These are phyloP conservation scores for Chelidonichthys spinosus DNA, from an alignment of 2,797 vertebrate genomes.

Conservation along the genomic window DNA sequence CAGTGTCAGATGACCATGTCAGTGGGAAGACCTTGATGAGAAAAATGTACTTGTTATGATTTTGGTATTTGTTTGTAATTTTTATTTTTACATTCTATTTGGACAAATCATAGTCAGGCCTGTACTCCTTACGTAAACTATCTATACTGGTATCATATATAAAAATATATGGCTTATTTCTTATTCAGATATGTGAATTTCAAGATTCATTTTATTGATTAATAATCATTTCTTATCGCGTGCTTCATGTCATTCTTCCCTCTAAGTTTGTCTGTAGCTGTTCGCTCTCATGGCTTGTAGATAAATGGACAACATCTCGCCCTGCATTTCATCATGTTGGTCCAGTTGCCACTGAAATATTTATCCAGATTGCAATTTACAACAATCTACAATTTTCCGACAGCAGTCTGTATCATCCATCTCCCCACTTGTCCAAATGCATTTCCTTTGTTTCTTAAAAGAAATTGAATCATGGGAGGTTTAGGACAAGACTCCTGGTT, in stretches of 20 bases:
- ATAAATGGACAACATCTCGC: slow-evolving; percentile 51
- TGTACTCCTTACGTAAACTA: background rate
- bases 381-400: slow-evolving; percentile 70
- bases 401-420: slow-evolving; percentile 71
- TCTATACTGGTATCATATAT: background rate
- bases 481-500: slow-evolving; percentile 73
- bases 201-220: no score
- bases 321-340: slow-evolving; percentile 62
- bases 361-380: slow-evolving; percentile 79
- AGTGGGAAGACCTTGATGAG: background rate
- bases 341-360: slow-evolving; percentile 76
- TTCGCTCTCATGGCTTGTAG: slow-evolving; percentile 37
- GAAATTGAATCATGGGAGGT: slow-evolving; percentile 79
- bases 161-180: background rate
- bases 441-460: slow-evolving; percentile 82
- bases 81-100: background rate
- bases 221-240: background rate
- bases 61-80: background rate
- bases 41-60: background rate
- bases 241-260: background rate
- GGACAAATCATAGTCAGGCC: background rate
- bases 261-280: slow-evolving; percentile 14
- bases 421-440: slow-evolving; percentile 78
- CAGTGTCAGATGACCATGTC: background rate
- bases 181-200: background rate